Evolutionary conservation across 2,797 vertebrate species (phyloP), one percentile per base, ranked within the genome.

Genomic region (Cuculus canorus): DNA sequence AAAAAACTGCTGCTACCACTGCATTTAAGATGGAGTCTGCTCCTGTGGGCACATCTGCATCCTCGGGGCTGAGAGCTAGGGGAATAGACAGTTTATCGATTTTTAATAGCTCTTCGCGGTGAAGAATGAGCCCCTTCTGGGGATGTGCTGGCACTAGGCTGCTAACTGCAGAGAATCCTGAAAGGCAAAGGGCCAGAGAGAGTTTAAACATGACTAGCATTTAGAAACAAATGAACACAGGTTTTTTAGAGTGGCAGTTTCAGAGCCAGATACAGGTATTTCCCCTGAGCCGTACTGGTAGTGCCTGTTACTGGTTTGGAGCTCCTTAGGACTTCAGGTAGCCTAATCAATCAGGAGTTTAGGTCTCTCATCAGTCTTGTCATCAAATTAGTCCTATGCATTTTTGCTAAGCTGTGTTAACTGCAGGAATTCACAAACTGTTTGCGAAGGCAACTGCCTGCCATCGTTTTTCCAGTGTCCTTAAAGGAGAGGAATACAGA

Each of bases 91-190:
- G 33, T 79, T 82, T 81, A 84, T 92, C 1, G 10, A 79, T 79
- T 86, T 71, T 72, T 72, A 92, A 59, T 17, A 52, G 70, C 27
- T 68, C 71, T 84, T 72, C 59, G 27, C 25, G 1, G 0, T 90
- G 80, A 96, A 92, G 86, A 92, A 92, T 60, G 80, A 84, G 33
- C 35, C 35, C 48, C 66, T 94, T 88, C 77, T 83, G 68, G 73
- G 76, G 39, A 66, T 33, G 25, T 66, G 30, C 39, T 61, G 64
- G 80, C 77, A 79, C 37, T 70, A 69, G 85, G 48, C 52, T 95
- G 41, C 70, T 19, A 28, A 86, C 45, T 56, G 47, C 19, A 33
- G 61, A 63, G 69, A 9, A 91, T 7, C 15, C 78, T 94, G 65
- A 72, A 88, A 92, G 35, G 70, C 77, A 84, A 57, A 94, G 63